Evolutionary conservation across 2,888 invertebrate species (phyloP), one percentile per base, ranked within the genome.

Genomic region (Blastobasis lacticolella): DNA sequence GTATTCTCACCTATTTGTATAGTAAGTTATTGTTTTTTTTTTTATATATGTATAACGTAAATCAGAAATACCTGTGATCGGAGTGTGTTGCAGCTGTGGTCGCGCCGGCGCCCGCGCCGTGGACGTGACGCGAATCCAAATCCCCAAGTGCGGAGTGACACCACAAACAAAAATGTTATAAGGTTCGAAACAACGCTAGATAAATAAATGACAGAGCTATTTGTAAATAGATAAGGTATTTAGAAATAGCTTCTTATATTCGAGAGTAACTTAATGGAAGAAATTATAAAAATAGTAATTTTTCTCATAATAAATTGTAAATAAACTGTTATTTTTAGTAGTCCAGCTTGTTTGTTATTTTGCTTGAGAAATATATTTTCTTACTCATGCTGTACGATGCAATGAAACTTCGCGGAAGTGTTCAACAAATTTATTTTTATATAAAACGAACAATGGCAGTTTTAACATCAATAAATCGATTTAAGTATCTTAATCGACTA

Each of bases 271-370:
- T 63, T 73, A 66, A 70, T 67, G 55, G 62, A 63, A 73, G 73
- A 75, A 69, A 66, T 63, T 72, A 78, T 76, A 84, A 85, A 84
- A 84, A 85, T 82, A 79, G 83, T 75, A 85, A 82, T 75, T 80
- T 74, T 71, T 75, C 71, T 72, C 71, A 69, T 70, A 66, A 69
- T 75, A 78, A 78, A 81, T 67, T 86, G 87, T 87, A 86, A 85
- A 84, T 86, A 85, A 81, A 88, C 80, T 79, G 77, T 79, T 80
- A 88, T 83, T 83, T 83, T 53, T 86, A 88, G 86, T 79, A 78
- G 77, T 69, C 73, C 61, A 54, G 56, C 62, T 64, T 67, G 68
- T 73, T 72, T 74, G 57, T 58, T 58, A 56, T 52, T 58, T 56
- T 46, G 23, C 23, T 23, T 23, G 23, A 3, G 23, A 23, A 23